Evolutionary conservation across 2,888 invertebrate genomes (phyloP).

Genomic region (Junonia oenone): DNA sequence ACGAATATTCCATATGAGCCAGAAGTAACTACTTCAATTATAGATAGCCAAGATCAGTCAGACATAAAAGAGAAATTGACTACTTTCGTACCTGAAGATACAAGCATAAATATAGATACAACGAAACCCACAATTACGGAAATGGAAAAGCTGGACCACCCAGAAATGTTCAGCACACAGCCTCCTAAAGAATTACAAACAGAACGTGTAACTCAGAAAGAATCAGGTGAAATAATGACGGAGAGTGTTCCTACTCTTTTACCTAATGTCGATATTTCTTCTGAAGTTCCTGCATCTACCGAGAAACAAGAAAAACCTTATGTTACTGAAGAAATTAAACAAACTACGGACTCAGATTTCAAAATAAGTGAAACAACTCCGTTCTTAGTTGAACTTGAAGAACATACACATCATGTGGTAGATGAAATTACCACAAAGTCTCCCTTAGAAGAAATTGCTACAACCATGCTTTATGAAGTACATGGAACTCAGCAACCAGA

Average conservation of each 20-base stretch:
- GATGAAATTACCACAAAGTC: constrained; percentile 36
- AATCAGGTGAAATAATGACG: background rate
- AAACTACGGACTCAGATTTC: constrained; percentile 22
- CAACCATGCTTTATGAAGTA: constrained; percentile 26
- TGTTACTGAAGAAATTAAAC: constrained; percentile 26
- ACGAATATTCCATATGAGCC: background rate
- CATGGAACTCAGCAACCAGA: constrained; percentile 30
- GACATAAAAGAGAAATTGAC: background rate
- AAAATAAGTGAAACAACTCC: constrained; percentile 40
- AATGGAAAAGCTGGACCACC: background rate
- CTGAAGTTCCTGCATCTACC: constrained; percentile 5
- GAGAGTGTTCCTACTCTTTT: background rate
- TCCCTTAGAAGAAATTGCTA: constrained; percentile 29
- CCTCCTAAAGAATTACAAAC: background rate
- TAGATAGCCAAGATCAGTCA: constrained; percentile 1
- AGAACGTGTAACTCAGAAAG: constrained; percentile 2
- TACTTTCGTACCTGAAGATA: background rate
- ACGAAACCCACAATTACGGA: background rate
- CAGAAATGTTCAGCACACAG: background rate
- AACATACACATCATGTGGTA: constrained; percentile 48
- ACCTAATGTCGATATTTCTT: background rate
- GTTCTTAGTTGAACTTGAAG: constrained; percentile 53
- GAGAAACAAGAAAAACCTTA: constrained; percentile 16
- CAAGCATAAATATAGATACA: background rate
- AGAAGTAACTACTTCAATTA: background rate